Base-by-base conservation (phyloP, 2,113 vertebrate genomes). In the Protobothrops flavoviridis region DNA sequence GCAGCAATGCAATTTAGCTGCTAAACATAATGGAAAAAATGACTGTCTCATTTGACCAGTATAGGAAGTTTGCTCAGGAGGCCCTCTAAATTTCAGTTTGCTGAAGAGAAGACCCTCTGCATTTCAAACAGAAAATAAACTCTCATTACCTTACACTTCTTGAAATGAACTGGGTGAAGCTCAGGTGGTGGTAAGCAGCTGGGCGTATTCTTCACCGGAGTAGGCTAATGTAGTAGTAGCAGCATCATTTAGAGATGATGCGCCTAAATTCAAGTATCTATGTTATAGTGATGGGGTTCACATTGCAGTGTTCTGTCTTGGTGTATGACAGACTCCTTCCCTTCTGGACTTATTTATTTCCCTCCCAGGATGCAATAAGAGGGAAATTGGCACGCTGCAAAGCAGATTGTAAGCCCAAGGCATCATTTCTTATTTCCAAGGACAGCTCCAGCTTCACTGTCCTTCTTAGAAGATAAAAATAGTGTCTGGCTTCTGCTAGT, bases 21-120 rank as follows among this genome's bases (percentile, higher is more conserved):
- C 61, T 50, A 90, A 94, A 92, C 86, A 23, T 86, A 53, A 43
- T 0, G 0, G 85, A 9, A 87, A 17, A 50, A 24, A 5, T 69
- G 26, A 43, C 0, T 29, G 4, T 4, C 9, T 15, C 24, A 17
- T 50, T 43, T 53, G 55, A 91, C 3, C 48, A 20, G 48, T 53
- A 8, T 21, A 69, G 13, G 43, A 24, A 55, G 26, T 33, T 87
- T 57, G 23, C 12, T n/a, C 0, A 0, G 24, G 20, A 81, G 74
- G 74, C 6, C 69, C 33, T 39, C 33, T 81, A 81, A 21, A 12
- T 57, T 93, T 21, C 39, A 48, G 0, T 0, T 85, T 29, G 61
- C 0, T 0, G 0, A 0, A 15, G 9, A 50, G 9, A 55, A 85
- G 33, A 29, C 12, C 23, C 39, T 1, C 59, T 50, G 85, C 20